Evolutionary conservation across 2,113 vertebrate genomes (phyloP), one percentile per base, ranked within the genome.

Genomic region (Catagonus wagneri): DNA sequence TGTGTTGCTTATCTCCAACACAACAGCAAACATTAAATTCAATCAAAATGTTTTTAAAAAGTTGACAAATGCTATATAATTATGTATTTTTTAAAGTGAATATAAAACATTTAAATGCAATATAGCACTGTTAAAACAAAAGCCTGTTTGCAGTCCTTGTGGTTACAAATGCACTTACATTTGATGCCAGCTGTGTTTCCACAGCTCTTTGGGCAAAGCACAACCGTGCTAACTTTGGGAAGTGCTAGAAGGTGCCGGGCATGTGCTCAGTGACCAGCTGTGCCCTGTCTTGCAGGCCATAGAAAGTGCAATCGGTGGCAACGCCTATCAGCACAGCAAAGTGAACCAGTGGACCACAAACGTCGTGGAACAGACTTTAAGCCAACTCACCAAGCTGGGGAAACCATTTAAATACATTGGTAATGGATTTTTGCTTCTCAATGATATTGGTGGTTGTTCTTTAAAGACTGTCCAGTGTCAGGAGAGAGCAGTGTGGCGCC

Each of bases 341-440:
- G 99, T 99, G 34, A 99, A 99, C 58, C 99, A 99, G 96, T 99
- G 99, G 99, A 99, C 98, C 83, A 99, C 98, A 0, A 98, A 98
- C 2, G 99, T 99, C 1, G 98, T 99, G 90, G 99, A 99, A 85
- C 99, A 99, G 95, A 99, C 99, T 4, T 98, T 99, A 69, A 99
- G 98, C 98, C 99, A 99, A 20, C 99, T 99, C 94, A 99, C 99
- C 95, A 99, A 99, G 96, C 98, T 99, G 89, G 99, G 99, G n/a
- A 99, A 99, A 76, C 99, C 99, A 15, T 99, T 99, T 97, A 99
- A 99, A 95, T 99, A 99, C 68, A 99, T 99, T 0, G 99, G 99
- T 99, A 98, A 98, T 7, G 97, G 89, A 7, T 7, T 36, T 72
- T n/a, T 65, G 50, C 65, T 71, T 78, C 71, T 71, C 6, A 23